Percentiles rank a stretch among this genome's conserved stretches.
These are phyloP conservation scores for Buathra laborator DNA, from an alignment of 2,888 invertebrate genomes.

Conservation along the genomic window DNA sequence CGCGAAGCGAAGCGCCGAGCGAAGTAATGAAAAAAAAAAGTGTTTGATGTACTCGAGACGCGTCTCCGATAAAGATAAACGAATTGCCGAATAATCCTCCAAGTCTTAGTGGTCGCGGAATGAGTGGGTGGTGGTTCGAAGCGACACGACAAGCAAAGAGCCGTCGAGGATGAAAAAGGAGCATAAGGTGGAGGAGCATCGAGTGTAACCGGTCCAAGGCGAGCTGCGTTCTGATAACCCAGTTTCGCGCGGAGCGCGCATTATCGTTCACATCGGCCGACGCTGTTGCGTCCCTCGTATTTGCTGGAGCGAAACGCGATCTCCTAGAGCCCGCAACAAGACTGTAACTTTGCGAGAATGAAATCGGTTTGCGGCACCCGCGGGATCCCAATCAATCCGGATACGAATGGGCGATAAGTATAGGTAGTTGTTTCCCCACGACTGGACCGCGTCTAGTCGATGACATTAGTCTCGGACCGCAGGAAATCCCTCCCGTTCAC, in stretches of 20 bases:
- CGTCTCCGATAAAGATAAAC: neutral
- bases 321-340: slow-evolving; percentile 65
- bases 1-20: too few relatives aligned
- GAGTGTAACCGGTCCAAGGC: slow-evolving; percentile 82
- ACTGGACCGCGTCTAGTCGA: slow-evolving; percentile 49
- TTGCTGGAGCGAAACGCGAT: slow-evolving; percentile 75
- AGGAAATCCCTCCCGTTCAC: slow-evolving; percentile 20
- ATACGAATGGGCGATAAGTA: slow-evolving; percentile 7
- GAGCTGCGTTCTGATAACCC: slow-evolving; percentile 83
- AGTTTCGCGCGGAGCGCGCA: slow-evolving; percentile 76
- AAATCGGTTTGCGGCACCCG: slow-evolving; percentile 33
- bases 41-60: too few relatives aligned
- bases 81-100: neutral
- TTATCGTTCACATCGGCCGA: slow-evolving; percentile 78
- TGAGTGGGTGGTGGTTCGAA: slow-evolving; percentile 60
- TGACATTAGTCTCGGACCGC: slow-evolving; percentile 21
- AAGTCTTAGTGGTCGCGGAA: slow-evolving; percentile 41
- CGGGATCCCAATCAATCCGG: slow-evolving; percentile 28
- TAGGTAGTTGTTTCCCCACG: slow-evolving; percentile 21
- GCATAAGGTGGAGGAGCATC: slow-evolving; percentile 73
- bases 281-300: slow-evolving; percentile 73
- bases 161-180: slow-evolving; percentile 29
- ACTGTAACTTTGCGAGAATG: slow-evolving; percentile 25
- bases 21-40: too few relatives aligned
- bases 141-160: slow-evolving; percentile 31